A percentile compares a stretch with the other conserved stretches of the same genome.
These are phyloP conservation scores for Peromyscus maniculatus DNA, from an alignment of 2,113 vertebrate species.

Conservation along the genomic window DNA sequence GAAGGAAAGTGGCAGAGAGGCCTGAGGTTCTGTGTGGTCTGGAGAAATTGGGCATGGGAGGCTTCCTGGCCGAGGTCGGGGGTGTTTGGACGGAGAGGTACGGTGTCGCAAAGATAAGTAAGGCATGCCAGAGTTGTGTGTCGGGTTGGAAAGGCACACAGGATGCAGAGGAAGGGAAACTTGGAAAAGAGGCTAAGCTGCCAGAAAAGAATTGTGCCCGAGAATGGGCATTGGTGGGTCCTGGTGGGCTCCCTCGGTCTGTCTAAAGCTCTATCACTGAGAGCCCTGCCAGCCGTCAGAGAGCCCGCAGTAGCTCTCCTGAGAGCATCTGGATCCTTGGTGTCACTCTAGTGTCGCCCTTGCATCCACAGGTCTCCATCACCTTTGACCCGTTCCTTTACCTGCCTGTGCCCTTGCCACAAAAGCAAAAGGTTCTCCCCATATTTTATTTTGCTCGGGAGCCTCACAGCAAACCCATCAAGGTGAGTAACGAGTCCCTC, in stretches of 20 bases:
- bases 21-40: neutral
- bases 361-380: constrained; percentile 94
- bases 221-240: neutral
- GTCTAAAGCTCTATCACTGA: neutral
- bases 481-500: constrained; percentile 87
- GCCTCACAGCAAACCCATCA: constrained; percentile 97
- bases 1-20: neutral
- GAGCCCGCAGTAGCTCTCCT: neutral
- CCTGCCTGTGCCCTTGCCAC: constrained; percentile 96
- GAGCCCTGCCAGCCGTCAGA: neutral
- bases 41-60: neutral
- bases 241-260: neutral
- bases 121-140: neutral
- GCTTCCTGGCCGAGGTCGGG: neutral
- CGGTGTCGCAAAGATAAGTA: neutral
- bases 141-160: neutral
- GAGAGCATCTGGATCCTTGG: neutral
- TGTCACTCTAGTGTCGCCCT: neutral
- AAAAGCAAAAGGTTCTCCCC: constrained; percentile 98
- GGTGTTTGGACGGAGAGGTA: neutral
- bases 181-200: neutral
- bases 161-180: neutral
- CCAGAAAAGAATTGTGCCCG: neutral
- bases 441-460: constrained; percentile 97
- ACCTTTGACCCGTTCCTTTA: constrained; percentile 99